Conservation (phyloP, 2,888 invertebrate species). For the Abrostola triplasia region DNA sequence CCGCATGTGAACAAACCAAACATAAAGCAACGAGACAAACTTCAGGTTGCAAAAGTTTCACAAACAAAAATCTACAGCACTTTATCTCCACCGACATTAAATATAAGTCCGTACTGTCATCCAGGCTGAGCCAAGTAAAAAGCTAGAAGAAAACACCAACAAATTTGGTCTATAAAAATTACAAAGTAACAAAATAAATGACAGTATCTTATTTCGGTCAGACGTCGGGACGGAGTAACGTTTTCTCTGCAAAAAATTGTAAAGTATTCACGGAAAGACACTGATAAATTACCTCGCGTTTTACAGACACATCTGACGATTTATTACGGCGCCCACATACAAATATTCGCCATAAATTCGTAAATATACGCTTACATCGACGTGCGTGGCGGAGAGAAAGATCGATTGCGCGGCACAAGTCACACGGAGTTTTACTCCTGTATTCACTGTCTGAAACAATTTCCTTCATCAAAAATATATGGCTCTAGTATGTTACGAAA, state of each 20-base stretch:
- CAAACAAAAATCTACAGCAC: no score
- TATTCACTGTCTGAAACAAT: conserved; percentile 15
- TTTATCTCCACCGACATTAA: no score
- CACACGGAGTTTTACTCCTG: conserved; percentile 36
- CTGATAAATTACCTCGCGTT: conserved; percentile 70
- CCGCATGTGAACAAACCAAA: no score
- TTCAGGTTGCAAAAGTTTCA: no score
- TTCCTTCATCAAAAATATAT: not conserved
- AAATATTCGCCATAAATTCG: conserved; percentile 63
- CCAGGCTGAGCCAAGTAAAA: not conserved
- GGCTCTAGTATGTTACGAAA: no score
- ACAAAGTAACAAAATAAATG: conserved; percentile 37
- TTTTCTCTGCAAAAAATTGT: conserved; percentile 63
- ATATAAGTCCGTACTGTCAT: not conserved
- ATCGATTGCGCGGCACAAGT: conserved; percentile 45
- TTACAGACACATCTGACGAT: conserved; percentile 66
- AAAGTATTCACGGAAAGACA: conserved; percentile 65
- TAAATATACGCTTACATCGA: conserved; percentile 49
- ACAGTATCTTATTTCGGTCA: conserved; percentile 49
- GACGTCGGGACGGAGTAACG: conserved; percentile 35
- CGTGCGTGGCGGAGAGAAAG: conserved; percentile 37
- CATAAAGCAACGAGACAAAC: no score
- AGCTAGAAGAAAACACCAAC: conserved; percentile 4
- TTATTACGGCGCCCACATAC: conserved; percentile 64
- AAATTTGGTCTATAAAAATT: conserved; percentile 29